Conservation (phyloP, 2,113 vertebrate genomes). For the Hemiprocne comata region DNA sequence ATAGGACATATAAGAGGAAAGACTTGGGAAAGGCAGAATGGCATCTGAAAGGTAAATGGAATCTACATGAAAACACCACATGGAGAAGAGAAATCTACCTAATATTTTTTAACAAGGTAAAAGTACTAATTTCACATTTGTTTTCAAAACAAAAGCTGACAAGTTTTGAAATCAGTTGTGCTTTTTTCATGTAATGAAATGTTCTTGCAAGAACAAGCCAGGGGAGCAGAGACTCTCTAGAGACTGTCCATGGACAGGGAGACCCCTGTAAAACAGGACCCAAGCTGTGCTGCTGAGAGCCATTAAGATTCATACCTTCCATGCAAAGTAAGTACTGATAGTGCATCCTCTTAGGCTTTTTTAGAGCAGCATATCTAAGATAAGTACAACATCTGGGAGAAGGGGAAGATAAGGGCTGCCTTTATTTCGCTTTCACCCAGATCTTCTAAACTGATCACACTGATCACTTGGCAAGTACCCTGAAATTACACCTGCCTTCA, state of each 20-base stretch:
- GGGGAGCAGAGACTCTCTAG: not conserved
- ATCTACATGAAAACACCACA: not conserved
- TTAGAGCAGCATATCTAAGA: not conserved
- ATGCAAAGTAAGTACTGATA: not conserved
- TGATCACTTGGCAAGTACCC: not conserved
- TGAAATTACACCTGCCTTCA: not conserved
- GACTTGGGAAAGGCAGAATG: not conserved
- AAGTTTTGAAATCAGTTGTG: not conserved
- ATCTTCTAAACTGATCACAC: rapidly evolving
- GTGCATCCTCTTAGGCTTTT: not conserved
- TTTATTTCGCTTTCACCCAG: not conserved
- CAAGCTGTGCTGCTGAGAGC: not conserved
- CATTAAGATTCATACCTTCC: not conserved
- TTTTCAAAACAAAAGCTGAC: not conserved
- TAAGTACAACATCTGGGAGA: not conserved
- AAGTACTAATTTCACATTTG: not conserved
- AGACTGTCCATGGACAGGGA: not conserved
- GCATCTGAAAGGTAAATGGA: not conserved
- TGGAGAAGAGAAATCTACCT: not conserved
- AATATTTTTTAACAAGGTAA: not conserved
- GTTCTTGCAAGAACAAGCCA: rapidly evolving
- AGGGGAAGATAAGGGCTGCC: not conserved
- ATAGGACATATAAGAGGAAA: not conserved
- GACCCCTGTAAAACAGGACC: not conserved
- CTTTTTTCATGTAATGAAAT: not conserved